Conservation (phyloP, 2,113 vertebrate species). For the Eleginops maclovinus region DNA sequence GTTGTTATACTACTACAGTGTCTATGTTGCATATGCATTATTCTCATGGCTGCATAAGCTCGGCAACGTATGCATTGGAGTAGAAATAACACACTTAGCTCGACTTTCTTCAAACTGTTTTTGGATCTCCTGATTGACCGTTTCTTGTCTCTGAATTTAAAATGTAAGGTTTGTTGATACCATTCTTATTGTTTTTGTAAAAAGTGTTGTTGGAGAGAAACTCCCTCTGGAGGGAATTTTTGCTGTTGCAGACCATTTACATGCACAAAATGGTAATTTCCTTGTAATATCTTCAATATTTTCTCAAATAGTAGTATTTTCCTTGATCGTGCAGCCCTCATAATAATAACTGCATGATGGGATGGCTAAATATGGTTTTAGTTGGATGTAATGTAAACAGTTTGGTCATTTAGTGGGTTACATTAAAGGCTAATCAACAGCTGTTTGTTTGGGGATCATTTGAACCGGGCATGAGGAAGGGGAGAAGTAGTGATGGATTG, state of each 20-base stretch:
- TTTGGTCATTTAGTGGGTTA: background rate
- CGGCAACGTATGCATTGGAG: background rate
- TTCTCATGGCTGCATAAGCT: background rate
- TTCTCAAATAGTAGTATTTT: too few species aligned
- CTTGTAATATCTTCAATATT: too few species aligned
- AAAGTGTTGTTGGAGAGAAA: too few species aligned
- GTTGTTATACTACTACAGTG: background rate
- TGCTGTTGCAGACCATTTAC: too few species aligned
- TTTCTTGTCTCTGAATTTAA: too few species aligned
- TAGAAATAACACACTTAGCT: background rate
- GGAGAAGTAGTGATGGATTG: background rate
- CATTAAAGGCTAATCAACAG: background rate
- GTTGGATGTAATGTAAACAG: background rate
- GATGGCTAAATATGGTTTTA: background rate
- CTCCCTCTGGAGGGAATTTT: too few species aligned
- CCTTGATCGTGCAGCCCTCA: too few species aligned
- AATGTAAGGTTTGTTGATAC: too few species aligned
- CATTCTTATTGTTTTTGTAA: too few species aligned
- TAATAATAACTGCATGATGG: background rate
- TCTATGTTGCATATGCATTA: background rate
- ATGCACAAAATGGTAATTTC: too few species aligned
- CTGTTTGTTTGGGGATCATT: background rate
- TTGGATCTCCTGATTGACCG: background rate
- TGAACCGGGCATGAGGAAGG: background rate
- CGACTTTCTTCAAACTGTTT: background rate